These are phyloP conservation scores for Zhuqinia jingwanae DNA, from an alignment of 2,888 invertebrate species.

Conservation along the genomic window DNA sequence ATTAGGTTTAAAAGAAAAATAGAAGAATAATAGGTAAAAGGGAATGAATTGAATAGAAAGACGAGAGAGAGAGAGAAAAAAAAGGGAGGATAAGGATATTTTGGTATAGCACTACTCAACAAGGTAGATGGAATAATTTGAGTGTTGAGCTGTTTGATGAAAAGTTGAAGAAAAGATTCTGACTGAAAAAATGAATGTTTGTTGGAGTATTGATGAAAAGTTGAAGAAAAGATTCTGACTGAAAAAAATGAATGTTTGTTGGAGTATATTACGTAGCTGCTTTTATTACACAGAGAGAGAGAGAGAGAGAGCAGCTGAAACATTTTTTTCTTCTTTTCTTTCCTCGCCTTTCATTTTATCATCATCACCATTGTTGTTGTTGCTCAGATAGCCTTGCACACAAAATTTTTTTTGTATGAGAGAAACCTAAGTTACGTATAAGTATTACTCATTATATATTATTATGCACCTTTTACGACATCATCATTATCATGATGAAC, in stretches of 20 bases:
- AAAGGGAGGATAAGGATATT: conserved; percentile 19
- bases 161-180: not conserved
- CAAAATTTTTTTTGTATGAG: not conserved
- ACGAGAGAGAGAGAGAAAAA: not conserved
- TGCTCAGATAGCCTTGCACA: not conserved
- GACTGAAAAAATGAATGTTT: not conserved
- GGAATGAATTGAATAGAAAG: conserved; percentile 48
- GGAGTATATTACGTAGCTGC: not conserved
- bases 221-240: conserved; percentile 23
- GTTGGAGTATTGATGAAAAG: too few relatives aligned
- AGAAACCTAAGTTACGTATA: too few relatives aligned
- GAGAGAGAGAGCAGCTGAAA: conserved; percentile 34
- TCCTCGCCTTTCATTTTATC: not conserved
- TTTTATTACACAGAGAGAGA: too few relatives aligned
- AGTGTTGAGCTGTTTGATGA: too few relatives aligned
- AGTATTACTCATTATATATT: not conserved
- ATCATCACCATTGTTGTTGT: conserved; percentile 7
- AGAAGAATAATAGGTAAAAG: conserved; percentile 30
- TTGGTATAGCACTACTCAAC: not conserved
- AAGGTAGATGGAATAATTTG: not conserved
- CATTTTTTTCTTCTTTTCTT: conserved; percentile 25
- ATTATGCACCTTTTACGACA: conserved; percentile 40
- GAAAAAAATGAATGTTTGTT: conserved; percentile 32
- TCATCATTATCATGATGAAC: not conserved
- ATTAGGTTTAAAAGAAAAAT: conserved; percentile 17